A percentile compares a stretch with the other conserved stretches of the same genome.
Conservation (phyloP, 2,797 vertebrate genomes). For the Hypotaenidia philippensis region DNA sequence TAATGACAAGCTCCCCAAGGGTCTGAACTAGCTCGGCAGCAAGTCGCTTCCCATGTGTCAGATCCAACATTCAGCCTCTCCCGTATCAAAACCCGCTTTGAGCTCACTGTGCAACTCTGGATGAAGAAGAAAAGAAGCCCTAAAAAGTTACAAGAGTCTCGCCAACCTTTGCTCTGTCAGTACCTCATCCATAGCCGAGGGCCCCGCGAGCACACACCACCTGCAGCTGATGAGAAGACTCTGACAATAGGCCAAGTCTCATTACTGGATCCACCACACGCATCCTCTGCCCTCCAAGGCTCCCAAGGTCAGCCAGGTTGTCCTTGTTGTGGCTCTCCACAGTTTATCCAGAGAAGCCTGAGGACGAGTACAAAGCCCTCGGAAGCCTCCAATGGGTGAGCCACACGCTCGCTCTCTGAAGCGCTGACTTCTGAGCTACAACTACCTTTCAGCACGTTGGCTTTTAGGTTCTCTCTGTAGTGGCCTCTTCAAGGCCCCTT, state of each 20-base stretch:
- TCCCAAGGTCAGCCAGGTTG: slow-evolving; percentile 24
- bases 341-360: not conserved
- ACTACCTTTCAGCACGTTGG: not conserved
- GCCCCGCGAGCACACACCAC: not conserved
- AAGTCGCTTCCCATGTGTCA: rapidly evolving
- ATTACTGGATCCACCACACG: rapidly evolving
- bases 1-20: not conserved
- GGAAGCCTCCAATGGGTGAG: not conserved
- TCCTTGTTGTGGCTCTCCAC: slow-evolving; percentile 3
- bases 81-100: not conserved
- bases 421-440: not conserved
- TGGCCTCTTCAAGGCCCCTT: slow-evolving; percentile 51
- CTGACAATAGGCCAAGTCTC: not conserved
- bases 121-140: not conserved
- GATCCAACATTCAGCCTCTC: not conserved
- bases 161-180: not conserved
- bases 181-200: rapidly evolving
- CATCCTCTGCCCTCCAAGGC: not conserved
- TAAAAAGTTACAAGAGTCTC: not conserved
- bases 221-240: not conserved
- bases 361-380: not conserved
- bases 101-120: not conserved
- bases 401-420: not conserved
- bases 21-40: not conserved
- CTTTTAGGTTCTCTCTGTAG: slow-evolving; percentile 44